Percentiles rank a stretch among this genome's conserved stretches.
These are phyloP conservation scores for Prionailurus viverrinus DNA, from an alignment of 2,113 vertebrate genomes.

Conservation along the genomic window DNA sequence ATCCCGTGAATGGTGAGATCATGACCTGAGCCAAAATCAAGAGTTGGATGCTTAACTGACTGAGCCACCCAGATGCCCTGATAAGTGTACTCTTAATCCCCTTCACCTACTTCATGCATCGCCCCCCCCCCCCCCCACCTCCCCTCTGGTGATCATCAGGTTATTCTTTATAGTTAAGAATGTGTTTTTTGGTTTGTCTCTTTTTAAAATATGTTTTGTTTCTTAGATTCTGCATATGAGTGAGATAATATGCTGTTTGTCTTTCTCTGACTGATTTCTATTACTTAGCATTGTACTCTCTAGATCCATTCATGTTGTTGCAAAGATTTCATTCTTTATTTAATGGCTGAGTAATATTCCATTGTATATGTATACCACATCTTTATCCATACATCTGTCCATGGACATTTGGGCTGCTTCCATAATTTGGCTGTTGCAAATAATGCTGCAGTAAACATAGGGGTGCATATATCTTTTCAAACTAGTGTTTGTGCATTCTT, in stretches of 20 bases:
- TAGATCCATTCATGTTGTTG: background rate
- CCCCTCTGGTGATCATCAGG: background rate
- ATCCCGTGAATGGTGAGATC: no score
- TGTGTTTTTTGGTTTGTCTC: background rate
- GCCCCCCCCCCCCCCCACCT: background rate
- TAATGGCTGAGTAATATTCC: background rate
- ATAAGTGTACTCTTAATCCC: background rate
- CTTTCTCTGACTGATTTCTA: background rate
- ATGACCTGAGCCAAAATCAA: no score
- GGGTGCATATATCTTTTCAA: background rate
- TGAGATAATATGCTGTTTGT: background rate
- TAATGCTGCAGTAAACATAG: background rate
- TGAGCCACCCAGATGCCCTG: no score
- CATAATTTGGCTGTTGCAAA: background rate
- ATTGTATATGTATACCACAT: background rate
- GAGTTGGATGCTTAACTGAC: no score
- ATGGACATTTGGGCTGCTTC: background rate
- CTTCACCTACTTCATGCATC: background rate
- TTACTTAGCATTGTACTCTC: background rate
- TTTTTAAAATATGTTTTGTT: background rate
- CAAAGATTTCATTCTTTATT: background rate
- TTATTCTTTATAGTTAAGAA: background rate
- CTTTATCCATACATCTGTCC: background rate
- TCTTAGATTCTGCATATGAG: background rate
- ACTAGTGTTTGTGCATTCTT: background rate